Base-by-base conservation (phyloP, 2,888 invertebrate genomes). In the Diplazon laetatorius region DNA sequence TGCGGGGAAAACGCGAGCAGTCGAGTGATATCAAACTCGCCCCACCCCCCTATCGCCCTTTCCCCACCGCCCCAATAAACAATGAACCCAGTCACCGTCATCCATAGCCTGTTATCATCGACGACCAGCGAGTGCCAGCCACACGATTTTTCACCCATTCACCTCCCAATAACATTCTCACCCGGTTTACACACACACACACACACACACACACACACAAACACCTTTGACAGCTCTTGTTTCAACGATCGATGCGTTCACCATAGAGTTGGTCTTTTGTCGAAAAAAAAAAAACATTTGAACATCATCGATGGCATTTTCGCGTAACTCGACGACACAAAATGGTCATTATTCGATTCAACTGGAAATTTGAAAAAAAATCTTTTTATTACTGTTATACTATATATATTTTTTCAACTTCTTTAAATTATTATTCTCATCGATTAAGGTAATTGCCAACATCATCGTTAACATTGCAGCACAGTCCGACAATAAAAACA, bases 101-200 rank as follows among this genome's bases (percentile, higher is more conserved):
- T 42, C 35, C 39, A 46, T 62, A 66, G 35, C 16, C 46, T 48
- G 76, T 68, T 72, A 77, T 77, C 72, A 72, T 68, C 48, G 16
- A 42, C 35, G 48, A 18, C 52, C 66, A 72, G 76, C 66, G 46
- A 59, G 42, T 57, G 30, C 50, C 25, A 42, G 22, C 42, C 25
- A 9, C 12, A 42, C 57, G 22, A 52, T 71, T 76, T 66, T 71
- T 71, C 35, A 55, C 55, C 35, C 76, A 68, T 66, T 25, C 30
- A 37, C 60, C 62, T 59, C 44, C 46, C 52, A 60, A 77, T 68
- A 62, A 72, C 57, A 42, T 44, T 62, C 71, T 65, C 65, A 52
- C 44, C 42, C 57, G 42, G 30, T 52, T 35, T 42, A 10, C 20
- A 25, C 18, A 10, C 39, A 12, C 16, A 35, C n/a, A 22, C 16